Base-by-base conservation (phyloP, 2,888 invertebrate genomes). In the Metalampra italica region DNA sequence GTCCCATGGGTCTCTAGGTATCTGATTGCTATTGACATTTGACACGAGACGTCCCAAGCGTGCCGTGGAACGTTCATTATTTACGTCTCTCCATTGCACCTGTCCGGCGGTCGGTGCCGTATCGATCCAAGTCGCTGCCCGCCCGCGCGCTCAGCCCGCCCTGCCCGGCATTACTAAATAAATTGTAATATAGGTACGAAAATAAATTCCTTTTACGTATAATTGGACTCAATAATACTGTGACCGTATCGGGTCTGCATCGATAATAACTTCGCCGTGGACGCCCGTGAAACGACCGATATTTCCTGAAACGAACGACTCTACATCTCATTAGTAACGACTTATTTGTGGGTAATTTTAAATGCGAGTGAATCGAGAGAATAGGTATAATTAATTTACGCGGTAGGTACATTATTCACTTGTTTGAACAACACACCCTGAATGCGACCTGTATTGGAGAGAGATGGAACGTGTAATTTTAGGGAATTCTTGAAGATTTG, bases 1-100 rank as follows among this genome's bases (percentile, higher is more conserved):
- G 45, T 13, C 39, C 30, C 29, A 29, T 30, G 39, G 30, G 3
- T 22, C 22, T 22, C 45, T 13, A 9, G 9, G 14, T 39, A 30
- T 45, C 65, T 63, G 67, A 71, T 75, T 67, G 64, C 61, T 71
- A 73, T 75, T 77, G 78, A 71, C 77, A 76, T 75, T 73, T 74
- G 74, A 75, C 75, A 70, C 61, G 67, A 67, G 65, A 52, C 64
- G 57, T 60, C 58, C 64, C 62, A 55, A 53, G 65, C 63, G 60
- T 53, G 66, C 56, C 53, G 56, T 65, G 64, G 58, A 71, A 71
- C 68, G 78, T 84, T 78, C 77, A 83, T 85, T 83, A 85, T 84
- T 84, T 78, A 85, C 74, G 73, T 75, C 68, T 69, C 62, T 69
- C 62, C 68, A n/a, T n/a, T n/a, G n/a, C n/a, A 73, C 67, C 62